Evolutionary conservation across 2,113 vertebrate genomes (phyloP).

Genomic region (Candoia aspera): DNA sequence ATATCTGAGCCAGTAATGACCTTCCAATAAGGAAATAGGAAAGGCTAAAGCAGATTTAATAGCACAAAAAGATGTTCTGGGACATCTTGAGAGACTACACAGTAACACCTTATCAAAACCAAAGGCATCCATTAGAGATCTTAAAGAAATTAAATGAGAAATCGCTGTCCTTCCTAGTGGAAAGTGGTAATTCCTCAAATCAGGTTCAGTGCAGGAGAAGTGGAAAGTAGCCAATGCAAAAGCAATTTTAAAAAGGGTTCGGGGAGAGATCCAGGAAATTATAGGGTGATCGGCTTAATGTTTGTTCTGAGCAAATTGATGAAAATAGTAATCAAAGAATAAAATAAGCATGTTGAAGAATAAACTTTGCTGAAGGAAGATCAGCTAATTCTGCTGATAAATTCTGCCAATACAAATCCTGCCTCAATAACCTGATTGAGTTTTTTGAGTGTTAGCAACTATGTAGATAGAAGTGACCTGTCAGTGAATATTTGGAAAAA

Average conservation of each 20-base stretch:
- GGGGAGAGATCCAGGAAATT: neutral
- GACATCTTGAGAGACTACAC: neutral
- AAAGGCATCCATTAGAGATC: neutral
- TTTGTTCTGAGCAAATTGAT: neutral
- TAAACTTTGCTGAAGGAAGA: neutral
- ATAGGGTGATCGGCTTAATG: neutral
- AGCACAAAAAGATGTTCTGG: neutral
- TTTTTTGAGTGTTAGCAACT: neutral
- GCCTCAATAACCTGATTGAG: neutral
- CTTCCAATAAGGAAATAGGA: neutral
- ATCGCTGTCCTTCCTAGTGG: neutral
- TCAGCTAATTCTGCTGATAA: no score
- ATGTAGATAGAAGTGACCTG: neutral
- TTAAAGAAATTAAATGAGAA: neutral
- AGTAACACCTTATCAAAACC: neutral
- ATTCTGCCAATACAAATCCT: neutral
- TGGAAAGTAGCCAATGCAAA: neutral
- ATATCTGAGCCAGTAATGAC: neutral
- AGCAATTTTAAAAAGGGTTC: neutral
- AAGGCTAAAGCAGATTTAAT: neutral
- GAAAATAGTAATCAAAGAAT: neutral
- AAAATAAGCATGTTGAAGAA: neutral
- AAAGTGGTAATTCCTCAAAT: neutral
- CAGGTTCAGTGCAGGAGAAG: neutral
- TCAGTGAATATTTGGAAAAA: neutral